These are phyloP conservation scores for Pampus argenteus DNA, from an alignment of 2,797 vertebrate genomes.

Conservation along the genomic window DNA sequence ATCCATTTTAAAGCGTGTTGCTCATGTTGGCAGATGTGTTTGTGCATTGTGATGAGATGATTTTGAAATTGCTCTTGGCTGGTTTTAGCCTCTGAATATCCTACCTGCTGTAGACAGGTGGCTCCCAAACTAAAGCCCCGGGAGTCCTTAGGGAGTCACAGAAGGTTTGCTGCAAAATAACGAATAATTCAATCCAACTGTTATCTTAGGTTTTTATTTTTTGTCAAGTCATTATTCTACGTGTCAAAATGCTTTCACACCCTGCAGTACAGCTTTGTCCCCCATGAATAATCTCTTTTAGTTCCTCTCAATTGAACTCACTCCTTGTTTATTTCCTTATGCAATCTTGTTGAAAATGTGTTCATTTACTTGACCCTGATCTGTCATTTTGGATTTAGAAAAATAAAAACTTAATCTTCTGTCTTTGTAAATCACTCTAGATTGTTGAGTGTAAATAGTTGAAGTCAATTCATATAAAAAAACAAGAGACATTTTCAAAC, in stretches of 20 bases:
- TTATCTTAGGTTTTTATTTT: conserved; percentile 10
- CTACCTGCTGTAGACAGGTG: conserved; percentile 61
- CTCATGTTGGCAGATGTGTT: conserved; percentile 58
- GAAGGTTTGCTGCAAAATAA: conserved; percentile 45
- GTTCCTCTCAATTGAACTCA: conserved; percentile 8
- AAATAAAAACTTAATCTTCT: background rate
- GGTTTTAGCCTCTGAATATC: conserved; percentile 47
- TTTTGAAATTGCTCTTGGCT: conserved; percentile 38
- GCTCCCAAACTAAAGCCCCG: conserved; percentile 11
- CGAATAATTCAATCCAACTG: background rate
- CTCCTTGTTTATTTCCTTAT: background rate
- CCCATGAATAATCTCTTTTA: conserved; percentile 4
- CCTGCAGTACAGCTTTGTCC: background rate
- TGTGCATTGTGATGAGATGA: conserved; percentile 67
- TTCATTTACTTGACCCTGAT: conserved; percentile 1
- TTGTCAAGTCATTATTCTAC: conserved; percentile 1
- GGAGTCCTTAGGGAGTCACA: conserved; percentile 27
- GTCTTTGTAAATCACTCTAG: background rate
- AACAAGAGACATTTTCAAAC: background rate
- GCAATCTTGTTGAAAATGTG: conserved; percentile 1
- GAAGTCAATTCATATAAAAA: background rate
- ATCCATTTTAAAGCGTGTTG: conserved; percentile 61
- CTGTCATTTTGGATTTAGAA: background rate
- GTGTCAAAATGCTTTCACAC: background rate
- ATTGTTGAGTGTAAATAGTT: background rate